These are phyloP conservation scores for Microctenopoma lineatum DNA, from an alignment of 2,797 vertebrate species.

Conservation along the genomic window DNA sequence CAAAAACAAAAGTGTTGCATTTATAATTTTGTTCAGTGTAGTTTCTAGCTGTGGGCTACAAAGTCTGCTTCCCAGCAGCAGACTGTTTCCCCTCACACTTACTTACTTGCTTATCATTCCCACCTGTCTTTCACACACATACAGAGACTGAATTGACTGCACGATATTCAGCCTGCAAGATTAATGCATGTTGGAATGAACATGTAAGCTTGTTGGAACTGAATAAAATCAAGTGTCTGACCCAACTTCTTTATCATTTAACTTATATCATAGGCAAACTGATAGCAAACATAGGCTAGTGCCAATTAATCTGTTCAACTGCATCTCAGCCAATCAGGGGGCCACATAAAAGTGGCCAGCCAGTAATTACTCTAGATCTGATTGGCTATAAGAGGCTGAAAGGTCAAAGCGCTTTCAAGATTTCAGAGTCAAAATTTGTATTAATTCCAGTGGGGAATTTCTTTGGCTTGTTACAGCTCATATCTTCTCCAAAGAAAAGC, in stretches of 20 bases:
- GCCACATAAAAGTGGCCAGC: conserved; percentile 15
- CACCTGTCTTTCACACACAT: conserved; percentile 49
- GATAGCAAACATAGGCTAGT: conserved; percentile 8
- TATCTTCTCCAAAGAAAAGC: background rate
- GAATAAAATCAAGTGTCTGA: conserved; percentile 2
- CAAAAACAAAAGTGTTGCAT: too few relatives aligned
- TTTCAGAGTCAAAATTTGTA: background rate
- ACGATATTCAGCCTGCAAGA: conserved; percentile 15
- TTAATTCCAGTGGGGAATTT: background rate
- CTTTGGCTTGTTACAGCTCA: background rate
- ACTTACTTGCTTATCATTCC: conserved; percentile 56
- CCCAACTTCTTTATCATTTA: conserved; percentile 6
- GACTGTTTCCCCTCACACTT: conserved; percentile 53
- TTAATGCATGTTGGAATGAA: conserved; percentile 6
- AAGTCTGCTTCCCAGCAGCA: conserved; percentile 59
- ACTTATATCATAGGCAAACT: background rate
- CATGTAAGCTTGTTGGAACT: conserved; percentile 3
- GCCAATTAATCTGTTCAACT: conserved; percentile 29
- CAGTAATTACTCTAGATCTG: conserved; percentile 37
- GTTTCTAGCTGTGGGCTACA: too few relatives aligned
- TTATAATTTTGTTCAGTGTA: too few relatives aligned
- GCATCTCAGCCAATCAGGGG: conserved; percentile 38
- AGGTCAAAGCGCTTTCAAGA: conserved; percentile 41
- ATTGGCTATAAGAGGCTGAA: conserved; percentile 48
- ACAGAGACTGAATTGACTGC: conserved; percentile 14